Evolutionary conservation across 2,113 vertebrate species (phyloP), one percentile per base, ranked within the genome.

Genomic region (Gila orcuttii): DNA sequence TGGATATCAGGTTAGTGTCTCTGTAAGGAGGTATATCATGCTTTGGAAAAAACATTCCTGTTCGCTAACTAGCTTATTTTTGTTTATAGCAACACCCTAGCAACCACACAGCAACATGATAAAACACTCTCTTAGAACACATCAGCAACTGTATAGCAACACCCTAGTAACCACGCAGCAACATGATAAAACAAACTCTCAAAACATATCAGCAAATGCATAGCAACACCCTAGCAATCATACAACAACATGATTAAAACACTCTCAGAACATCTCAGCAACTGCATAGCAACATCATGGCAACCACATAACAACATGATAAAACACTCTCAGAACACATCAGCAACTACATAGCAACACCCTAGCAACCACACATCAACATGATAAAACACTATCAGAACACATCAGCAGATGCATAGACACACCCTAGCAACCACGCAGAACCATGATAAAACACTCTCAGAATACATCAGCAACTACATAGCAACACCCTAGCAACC

Each of bases 1-100:
- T 77, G 98, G 98, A 64, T 99, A 98, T 94, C 95, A 96, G 96
- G 98, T 99, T 95, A 94, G 92, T 39, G 77, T 21, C 12, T 79
- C 31, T 55, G 1, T 50, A 25, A 50, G 15, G 25, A 28, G 3
- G 31, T 39, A 39, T 15, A 28, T 76, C 12, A 10, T 28, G 25
- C 25, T 52, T 76, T 52, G 13, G 7, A 50, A 52, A 76, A 28
- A 52, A 1, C 2, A 31, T 76, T 52, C 0, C 1, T 52, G 6
- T 75, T 75, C 1, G 1, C 21, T 50, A 69, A 10, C 31, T 36
- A 36, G 17, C 17, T 21, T 69, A 36, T 19, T 55, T 52, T 55
- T 55, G 15, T 17, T 52, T 13, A 60, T 60, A 60, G 59, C 59
- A 60, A 60, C 59, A 60, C 59, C 59, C 45, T 47, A 47, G 11